Evolutionary conservation across 2,888 invertebrate genomes (phyloP), one percentile per base, ranked within the genome.

Genomic region (Auanema sp.): DNA sequence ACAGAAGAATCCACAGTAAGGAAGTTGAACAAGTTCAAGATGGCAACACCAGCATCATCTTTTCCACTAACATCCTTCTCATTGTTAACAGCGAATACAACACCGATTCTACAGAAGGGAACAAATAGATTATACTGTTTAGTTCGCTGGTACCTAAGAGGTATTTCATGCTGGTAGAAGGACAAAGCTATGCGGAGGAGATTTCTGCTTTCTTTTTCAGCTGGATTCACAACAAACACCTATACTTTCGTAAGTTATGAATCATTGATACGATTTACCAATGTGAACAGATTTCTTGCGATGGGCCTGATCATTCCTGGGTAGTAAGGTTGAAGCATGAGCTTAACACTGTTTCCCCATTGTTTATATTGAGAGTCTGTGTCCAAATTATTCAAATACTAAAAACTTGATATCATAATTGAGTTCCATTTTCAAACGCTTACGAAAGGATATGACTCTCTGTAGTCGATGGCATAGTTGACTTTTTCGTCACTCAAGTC

Each of bases 371-470:
- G 89, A 50, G 89, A 88, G 86, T 98, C 97, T 10, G 88, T 89
- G 86, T 97, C 97, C 63, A 98, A 89, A 84, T 98, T 92, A 84
- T 98, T 98, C 24, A 96, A 88, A 91, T 93, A 98, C 83, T 91
- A 89, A 65, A 84, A 76, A 40, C 25, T 52, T 47, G 8, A 41
- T 40, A 61, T 10, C 11, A 16, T 16, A 16, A 16, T 12, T 12
- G 18, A 16, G 16, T 10, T 50, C 16, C 50, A 50, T 10, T 12
- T 50, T 50, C 16, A 12, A 24, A 43, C 57, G 56, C 78, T 71
- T 60, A 86, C 86, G 71, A 85, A 81, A 50, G 98, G 90, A 0
- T 95, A 90, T 0, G 92, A 90, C 84, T 97, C 94, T 66, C 97
- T 88, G 69, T 96, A 91, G 84, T 99, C 97, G 69, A 98, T 89